These are phyloP conservation scores for Lontra canadensis DNA, from an alignment of 2,113 vertebrate species.

Conservation along the genomic window DNA sequence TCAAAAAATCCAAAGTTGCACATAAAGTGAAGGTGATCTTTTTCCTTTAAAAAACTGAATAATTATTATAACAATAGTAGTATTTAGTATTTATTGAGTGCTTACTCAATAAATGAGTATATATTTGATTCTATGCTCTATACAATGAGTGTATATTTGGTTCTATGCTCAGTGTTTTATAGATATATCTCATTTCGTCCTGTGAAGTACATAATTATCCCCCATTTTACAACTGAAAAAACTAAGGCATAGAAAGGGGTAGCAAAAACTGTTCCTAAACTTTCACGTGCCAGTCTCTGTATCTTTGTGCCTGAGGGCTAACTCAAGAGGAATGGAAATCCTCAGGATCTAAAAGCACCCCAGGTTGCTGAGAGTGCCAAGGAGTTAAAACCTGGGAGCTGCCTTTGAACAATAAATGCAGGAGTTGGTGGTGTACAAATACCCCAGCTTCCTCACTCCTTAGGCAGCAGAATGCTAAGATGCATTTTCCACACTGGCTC, in stretches of 20 bases:
- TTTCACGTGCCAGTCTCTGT: not conserved
- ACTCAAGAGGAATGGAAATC: not conserved
- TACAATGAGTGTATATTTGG: not conserved
- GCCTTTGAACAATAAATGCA: not conserved
- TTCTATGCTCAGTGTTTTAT: not conserved
- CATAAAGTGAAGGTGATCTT: not conserved
- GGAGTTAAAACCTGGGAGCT: not conserved
- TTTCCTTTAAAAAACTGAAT: not conserved
- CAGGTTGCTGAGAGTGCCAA: not conserved
- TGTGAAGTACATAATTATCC: not conserved
- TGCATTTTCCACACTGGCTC: not conserved
- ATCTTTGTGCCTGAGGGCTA: not conserved
- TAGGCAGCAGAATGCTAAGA: not conserved
- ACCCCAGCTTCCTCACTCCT: not conserved
- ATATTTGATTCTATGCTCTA: not conserved
- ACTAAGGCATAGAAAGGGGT: not conserved
- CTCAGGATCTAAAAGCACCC: not conserved
- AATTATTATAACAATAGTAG: not conserved
- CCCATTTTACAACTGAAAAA: not conserved
- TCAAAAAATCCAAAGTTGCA: not conserved
- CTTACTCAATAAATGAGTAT: not conserved
- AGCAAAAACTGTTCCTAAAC: not conserved
- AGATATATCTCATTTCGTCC: not conserved
- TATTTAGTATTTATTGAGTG: not conserved
- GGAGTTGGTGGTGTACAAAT: too few relatives aligned